Base-by-base conservation (phyloP, 2,888 invertebrate genomes). In the Nezara viridula region DNA sequence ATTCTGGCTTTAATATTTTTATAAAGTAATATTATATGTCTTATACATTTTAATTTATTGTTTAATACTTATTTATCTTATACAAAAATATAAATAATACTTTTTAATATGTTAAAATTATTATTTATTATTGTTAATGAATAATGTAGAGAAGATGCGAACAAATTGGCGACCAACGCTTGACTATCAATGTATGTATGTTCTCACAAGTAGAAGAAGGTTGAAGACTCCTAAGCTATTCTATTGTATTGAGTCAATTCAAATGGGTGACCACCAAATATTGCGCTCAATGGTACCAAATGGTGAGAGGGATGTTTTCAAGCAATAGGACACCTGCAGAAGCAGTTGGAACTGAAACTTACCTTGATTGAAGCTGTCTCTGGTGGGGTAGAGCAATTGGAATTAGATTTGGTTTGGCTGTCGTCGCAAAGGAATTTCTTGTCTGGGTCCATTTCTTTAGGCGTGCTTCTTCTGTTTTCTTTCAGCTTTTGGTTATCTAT, bases 371-470 rank as follows among this genome's bases (percentile, higher is more conserved):
- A 10, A 10, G 27, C 5, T 2, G 40, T n/a, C 14, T 66, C 14
- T 37, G 49, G 66, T 24, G 88, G 88, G 10, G 77, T 47, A 2
- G 88, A 88, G 19, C 50, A 77, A 27, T 73, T 49, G 19, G 37
- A 77, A 27, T 73, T 49, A n/a, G 77, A 88, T 40, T 88, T 88
- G 32, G 6, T 32, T 24, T 16, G 49, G 24, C 21, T 73, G 2
- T 88, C 77, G 32, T 44, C 66, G 32, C 88, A 77, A 47, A 88
- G 77, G 24, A 49, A 49, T 27, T 88, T 88, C 77, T 88, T 88
- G 47, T 88, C 88, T 24, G 24, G n/a, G 0, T 73, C 88, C 88
- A 88, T 88, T 9, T 44, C n/a, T 73, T 32, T 27, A 21, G 77
- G 77, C 40, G 77, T 19, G 19, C 0, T 40, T 24, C 1, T 44